Evolutionary conservation across 2,888 invertebrate genomes (phyloP), one percentile per base, ranked within the genome.

Genomic region (Chloroclysta siterata): DNA sequence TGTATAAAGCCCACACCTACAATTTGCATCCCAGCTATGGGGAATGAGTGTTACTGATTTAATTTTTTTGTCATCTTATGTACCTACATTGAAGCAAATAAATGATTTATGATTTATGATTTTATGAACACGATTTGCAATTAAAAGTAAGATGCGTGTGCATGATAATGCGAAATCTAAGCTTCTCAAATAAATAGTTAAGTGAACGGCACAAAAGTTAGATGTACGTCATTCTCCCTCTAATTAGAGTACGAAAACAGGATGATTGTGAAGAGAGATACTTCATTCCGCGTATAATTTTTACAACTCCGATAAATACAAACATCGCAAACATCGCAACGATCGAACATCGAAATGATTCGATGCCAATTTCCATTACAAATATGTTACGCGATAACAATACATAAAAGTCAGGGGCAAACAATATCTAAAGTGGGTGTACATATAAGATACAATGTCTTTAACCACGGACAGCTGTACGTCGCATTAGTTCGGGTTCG

Each of bases 341-440:
- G n/a, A n/a, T n/a, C n/a, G n/a, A n/a, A n/a, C 6, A 52, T 33
- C n/a, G 56, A 62, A 56, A 61, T 53, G 53, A 15, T 41, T 52
- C 52, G 48, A 5, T 56, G 56, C 53, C 62, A 62, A 39, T 57
- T 62, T 15, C 62, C 53, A 8, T 39, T 62, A 14, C 56, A 62
- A 28, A n/a, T 47, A 14, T 51, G 53, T 41, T 62, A 53, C 39
- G 62, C 62, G 13, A 62, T 62, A 57, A 62, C 52, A 3, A 57
- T 62, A 10, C 62, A 62, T n/a, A 57, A 62, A 53, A 53, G 53
- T 29, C 57, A 57, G 11, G 62, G 53, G n/a, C 60, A 55, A 55
- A 61, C 55, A 4, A 55, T 60, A 15, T n/a, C 33, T 5, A 42
- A 42, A 17, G 60, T 60, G 7, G 60, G 54, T 6, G 33, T 60